Percentiles rank a stretch among this genome's conserved stretches.
Conservation (phyloP, 92 coral and sea anemone genomes). For the Actinernus sp. region DNA sequence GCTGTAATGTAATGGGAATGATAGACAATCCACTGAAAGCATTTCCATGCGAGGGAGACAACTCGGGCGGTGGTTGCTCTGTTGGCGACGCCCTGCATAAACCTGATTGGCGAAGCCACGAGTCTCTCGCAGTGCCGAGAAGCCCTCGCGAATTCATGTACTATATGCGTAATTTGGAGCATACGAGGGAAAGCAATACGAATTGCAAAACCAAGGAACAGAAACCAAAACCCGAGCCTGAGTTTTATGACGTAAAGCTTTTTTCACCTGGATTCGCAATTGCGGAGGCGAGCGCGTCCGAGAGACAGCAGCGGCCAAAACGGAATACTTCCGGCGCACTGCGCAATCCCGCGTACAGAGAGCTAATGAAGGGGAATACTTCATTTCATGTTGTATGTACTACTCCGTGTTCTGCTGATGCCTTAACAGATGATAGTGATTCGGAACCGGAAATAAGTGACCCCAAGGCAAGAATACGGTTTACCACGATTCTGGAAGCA, state of each 20-base stretch:
- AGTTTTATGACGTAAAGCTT: conserved; percentile 23
- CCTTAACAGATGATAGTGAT: conserved; percentile 26
- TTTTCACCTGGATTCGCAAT: conserved; percentile 24
- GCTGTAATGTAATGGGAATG: conserved; percentile 35
- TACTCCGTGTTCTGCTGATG: conserved; percentile 44
- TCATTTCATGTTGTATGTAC: conserved; percentile 56
- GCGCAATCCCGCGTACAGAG: conserved; percentile 51
- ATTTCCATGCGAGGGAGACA: conserved; percentile 5
- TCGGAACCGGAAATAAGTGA: conserved; percentile 42
- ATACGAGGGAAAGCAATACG: conserved; percentile 6
- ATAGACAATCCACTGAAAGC: conserved; percentile 38
- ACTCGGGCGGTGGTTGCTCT: neutral
- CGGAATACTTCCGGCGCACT: conserved; percentile 43
- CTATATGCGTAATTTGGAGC: conserved; percentile 39
- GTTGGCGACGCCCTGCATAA: conserved; percentile 1
- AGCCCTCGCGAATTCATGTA: conserved; percentile 59
- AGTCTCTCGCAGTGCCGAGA: conserved; percentile 41
- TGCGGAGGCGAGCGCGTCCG: conserved; percentile 2
- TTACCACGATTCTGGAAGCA: conserved; percentile 39
- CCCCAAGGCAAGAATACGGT: conserved; percentile 39
- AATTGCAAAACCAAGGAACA: conserved; percentile 5
- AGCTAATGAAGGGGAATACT: conserved; percentile 39
- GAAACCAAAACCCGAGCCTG: conserved; percentile 1
- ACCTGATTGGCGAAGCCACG: conserved; percentile 27
- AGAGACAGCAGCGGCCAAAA: conserved; percentile 2